Base-by-base conservation (phyloP, 2,113 vertebrate genomes). In the Galemys pyrenaicus region DNA sequence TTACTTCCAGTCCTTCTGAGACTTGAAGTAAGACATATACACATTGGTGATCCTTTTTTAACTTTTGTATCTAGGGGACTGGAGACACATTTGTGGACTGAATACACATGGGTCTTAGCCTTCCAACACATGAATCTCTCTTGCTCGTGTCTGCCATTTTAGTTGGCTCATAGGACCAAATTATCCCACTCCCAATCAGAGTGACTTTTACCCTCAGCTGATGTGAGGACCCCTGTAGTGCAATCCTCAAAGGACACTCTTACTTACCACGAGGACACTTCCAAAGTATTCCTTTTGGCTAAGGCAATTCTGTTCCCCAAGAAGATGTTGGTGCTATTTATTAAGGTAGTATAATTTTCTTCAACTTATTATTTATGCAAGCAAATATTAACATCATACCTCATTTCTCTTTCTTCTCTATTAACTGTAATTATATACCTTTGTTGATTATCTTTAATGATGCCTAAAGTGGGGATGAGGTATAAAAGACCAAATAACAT, bases 401-500 rank as follows among this genome's bases (percentile, higher is more conserved):
- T 62, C 44, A 49, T 81, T 71, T 86, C 13, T 17, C 39, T 85
- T 41, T 84, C n/a, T 89, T 16, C 16, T 12, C 11, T 83, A 15
- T 28, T 28, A 44, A n/a, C 11, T 60, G 37, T 24, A 44, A 32
- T 16, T 60, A 37, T 26, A 17, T 37, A 51, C 32, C 22, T 86
- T 65, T 82, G 16, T 68, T 56, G 30, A 30, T 35, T 85, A 26
- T 35, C 6, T 32, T 64, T 13, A 94, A 68, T 75, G 60, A 22
- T 75, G 30, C 64, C 35, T 78, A 32, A 62, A 62, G 87, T 3
- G 67, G 19, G 22, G 10, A 22, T 15, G 88, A 51, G 4, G 6
- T 74, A 92, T 93, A 91, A 94, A 94, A 89, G 73, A 65, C 79
- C 44, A 77, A 75, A 84, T 75, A 30, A 44, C 44, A 44, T 44